Conservation (phyloP, 92 coral and sea anemone genomes). For the Blastomussa wellsi region DNA sequence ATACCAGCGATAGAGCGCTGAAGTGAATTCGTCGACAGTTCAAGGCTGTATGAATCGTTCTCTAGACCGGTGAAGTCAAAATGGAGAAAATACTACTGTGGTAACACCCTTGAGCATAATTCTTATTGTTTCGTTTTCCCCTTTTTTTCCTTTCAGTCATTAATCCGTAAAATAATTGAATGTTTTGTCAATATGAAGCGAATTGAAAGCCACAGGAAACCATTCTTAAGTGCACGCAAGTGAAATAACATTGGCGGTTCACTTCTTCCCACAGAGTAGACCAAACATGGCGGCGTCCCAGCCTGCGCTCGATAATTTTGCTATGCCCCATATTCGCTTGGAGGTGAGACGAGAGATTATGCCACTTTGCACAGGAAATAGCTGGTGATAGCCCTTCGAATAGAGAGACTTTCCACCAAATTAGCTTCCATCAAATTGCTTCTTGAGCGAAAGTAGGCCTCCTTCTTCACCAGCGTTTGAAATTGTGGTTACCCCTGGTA, state of each 20-base stretch:
- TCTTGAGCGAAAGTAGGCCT: not conserved
- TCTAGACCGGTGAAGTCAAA: not conserved
- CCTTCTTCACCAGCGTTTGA: not conserved
- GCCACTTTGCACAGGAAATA: slow-evolving; percentile 27
- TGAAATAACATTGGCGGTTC: not conserved
- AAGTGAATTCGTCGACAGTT: not conserved
- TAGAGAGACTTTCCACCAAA: not conserved
- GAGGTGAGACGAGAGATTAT: slow-evolving; percentile 9
- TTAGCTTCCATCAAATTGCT: not conserved
- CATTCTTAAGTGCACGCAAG: not conserved
- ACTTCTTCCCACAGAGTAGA: not conserved
- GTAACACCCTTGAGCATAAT: not conserved
- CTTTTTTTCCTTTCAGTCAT: not conserved
- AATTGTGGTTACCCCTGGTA: not conserved
- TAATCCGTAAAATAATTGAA: not conserved
- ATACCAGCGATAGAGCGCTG: not conserved
- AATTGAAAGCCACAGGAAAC: slow-evolving; percentile 2
- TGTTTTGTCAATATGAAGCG: slow-evolving; percentile 22
- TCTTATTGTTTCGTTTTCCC: slow-evolving; percentile 9
- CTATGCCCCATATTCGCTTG: not conserved
- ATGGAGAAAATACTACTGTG: not conserved
- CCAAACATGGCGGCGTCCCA: slow-evolving; percentile 17
- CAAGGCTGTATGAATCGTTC: not conserved
- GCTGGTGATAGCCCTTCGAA: not conserved
- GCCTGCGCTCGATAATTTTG: not conserved